phyloP scores from a whole-genome alignment of 2,113 vertebrate species.

The Nibea coibor region DNA sequence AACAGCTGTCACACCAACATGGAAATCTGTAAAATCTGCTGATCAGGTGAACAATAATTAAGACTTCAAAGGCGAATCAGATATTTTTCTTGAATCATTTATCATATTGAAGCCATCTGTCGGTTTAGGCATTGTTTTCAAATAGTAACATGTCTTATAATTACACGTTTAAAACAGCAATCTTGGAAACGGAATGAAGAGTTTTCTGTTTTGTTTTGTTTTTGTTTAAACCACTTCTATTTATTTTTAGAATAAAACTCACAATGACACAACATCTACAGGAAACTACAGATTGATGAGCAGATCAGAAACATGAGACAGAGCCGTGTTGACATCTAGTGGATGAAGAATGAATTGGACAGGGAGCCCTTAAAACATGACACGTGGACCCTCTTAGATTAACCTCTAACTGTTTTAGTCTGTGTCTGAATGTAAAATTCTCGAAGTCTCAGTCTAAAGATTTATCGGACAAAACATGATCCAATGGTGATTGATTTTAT shows the following conservation, averaged over 20 bases:
- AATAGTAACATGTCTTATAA: background rate
- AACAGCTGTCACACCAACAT: constrained; percentile 3
- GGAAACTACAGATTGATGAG: background rate
- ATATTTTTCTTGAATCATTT: background rate
- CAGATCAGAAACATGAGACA: constrained; percentile 2
- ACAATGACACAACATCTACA: background rate
- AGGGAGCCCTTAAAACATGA: background rate
- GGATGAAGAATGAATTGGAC: constrained; percentile 22
- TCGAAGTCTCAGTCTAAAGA: too few species aligned
- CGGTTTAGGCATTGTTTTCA: background rate
- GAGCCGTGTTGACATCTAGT: constrained; percentile 68
- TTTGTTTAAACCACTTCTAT: background rate
- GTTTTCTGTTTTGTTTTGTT: background rate
- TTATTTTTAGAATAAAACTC: background rate
- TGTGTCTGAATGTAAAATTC: background rate
- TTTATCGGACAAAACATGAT: background rate
- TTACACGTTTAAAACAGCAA: background rate
- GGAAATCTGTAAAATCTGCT: background rate
- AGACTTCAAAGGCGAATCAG: background rate
- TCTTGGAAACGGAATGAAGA: background rate
- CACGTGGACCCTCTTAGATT: background rate
- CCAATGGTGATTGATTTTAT: background rate
- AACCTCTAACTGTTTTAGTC: background rate
- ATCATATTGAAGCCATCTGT: background rate
- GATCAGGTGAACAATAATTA: background rate